phyloP scores from a whole-genome alignment of 92 coral and sea anemone species.

The Anthopleura xanthogrammica region DNA sequence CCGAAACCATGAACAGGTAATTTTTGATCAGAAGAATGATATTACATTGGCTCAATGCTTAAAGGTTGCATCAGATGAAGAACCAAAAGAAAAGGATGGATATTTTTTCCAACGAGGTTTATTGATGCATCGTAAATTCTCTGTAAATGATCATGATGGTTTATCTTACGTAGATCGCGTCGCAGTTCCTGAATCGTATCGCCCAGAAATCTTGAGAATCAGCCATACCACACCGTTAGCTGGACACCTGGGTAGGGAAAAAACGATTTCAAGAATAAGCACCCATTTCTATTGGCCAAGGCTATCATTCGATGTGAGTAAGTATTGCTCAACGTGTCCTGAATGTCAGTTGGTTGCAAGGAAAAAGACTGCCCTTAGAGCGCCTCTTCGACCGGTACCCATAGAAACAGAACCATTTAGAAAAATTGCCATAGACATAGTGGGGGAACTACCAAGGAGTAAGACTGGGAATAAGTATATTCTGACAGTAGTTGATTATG shows the following conservation, averaged over 20 bases:
- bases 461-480: slow-evolving; percentile 49
- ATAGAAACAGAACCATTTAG: slow-evolving; percentile 48
- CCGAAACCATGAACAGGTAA: slow-evolving; percentile 33
- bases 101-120: slow-evolving; percentile 41
- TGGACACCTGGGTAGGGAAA: slow-evolving; percentile 54
- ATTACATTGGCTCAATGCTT: slow-evolving; percentile 27
- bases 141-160: neutral
- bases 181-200: slow-evolving; percentile 43
- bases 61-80: slow-evolving; percentile 1
- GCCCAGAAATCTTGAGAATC: slow-evolving; percentile 39
- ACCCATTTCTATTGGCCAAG: slow-evolving; percentile 55
- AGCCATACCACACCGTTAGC: slow-evolving; percentile 49
- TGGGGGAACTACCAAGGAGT: slow-evolving; percentile 50
- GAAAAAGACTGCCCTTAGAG: slow-evolving; percentile 35
- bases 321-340: slow-evolving; percentile 45
- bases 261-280: slow-evolving; percentile 33
- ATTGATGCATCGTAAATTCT: slow-evolving; percentile 17
- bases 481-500: slow-evolving; percentile 53
- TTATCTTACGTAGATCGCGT: slow-evolving; percentile 13
- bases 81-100: slow-evolving; percentile 61
- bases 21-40: slow-evolving; percentile 35
- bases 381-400: slow-evolving; percentile 44
- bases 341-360: slow-evolving; percentile 62
- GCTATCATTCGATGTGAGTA: slow-evolving; percentile 35
- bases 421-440: slow-evolving; percentile 51